A percentile compares a stretch with the other conserved stretches of the same genome.
These are phyloP conservation scores for Trididemnum miniatum DNA, from an alignment of 23 tunicate species.

Conservation along the genomic window DNA sequence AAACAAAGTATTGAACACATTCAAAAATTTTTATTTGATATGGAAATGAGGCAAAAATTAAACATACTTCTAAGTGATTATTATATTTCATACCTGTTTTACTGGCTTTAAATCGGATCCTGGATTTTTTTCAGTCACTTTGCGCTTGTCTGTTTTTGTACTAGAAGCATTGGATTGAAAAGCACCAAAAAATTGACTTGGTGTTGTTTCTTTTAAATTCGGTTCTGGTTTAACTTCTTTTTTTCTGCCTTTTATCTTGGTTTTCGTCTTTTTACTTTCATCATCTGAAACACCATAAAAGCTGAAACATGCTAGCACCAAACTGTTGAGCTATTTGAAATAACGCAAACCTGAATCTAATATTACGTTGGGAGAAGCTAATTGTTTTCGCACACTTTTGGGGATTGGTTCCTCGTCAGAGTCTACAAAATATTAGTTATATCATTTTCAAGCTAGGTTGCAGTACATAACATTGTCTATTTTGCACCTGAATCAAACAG, in stretches of 20 bases:
- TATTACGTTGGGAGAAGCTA: slow-evolving; percentile 32
- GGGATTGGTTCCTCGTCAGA: slow-evolving; percentile 65
- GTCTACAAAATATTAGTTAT: too few species aligned
- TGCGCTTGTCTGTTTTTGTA: background rate
- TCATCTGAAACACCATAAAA: background rate
- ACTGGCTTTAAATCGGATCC: too few species aligned
- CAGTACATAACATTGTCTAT: too few species aligned
- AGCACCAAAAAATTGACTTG: slow-evolving; percentile 24
- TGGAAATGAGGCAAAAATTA: too few species aligned
- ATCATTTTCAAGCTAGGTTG: too few species aligned
- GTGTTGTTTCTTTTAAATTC: slow-evolving; percentile 21
- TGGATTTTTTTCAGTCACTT: background rate
- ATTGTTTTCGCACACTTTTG: slow-evolving; percentile 27
- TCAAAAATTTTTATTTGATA: too few species aligned
- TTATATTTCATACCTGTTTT: too few species aligned
- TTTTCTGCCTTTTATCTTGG: background rate
- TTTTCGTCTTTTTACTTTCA: background rate
- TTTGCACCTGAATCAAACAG: slow-evolving; percentile 55
- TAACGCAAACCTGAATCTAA: slow-evolving; percentile 20
- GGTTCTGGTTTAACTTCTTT: background rate
- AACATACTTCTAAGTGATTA: too few species aligned
- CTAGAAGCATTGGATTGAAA: background rate
- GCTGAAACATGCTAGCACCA: background rate
- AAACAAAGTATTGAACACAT: too few species aligned
- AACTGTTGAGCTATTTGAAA: background rate